A percentile compares a stretch with the other conserved stretches of the same genome.
These are phyloP conservation scores for Agrochola lota DNA, from an alignment of 2,888 invertebrate species.

Conservation along the genomic window DNA sequence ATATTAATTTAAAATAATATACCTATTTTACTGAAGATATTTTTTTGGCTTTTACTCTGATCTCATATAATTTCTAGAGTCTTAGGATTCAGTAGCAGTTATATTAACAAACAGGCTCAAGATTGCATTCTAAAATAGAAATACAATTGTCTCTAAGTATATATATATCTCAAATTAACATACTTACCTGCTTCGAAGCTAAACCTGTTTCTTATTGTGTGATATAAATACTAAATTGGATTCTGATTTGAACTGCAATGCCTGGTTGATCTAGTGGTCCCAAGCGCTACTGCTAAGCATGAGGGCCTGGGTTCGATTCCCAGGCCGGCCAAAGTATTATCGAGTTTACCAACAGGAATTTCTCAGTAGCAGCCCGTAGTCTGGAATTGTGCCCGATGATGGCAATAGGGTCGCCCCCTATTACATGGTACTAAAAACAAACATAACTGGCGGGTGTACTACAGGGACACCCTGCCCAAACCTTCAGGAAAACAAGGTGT, in stretches of 20 bases:
- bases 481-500: too few species aligned
- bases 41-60: too few species aligned
- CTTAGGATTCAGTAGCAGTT: neutral
- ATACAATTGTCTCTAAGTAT: conserved; percentile 25
- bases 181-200: conserved; percentile 27
- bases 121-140: conserved; percentile 22
- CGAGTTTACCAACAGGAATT: too few species aligned
- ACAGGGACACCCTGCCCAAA: neutral
- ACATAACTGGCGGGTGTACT: neutral
- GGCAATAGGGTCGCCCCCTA: too few species aligned
- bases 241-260: conserved; percentile 2
- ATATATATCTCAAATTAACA: conserved; percentile 37
- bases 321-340: too few species aligned
- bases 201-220: conserved; percentile 48
- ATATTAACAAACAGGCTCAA: conserved; percentile 4
- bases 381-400: too few species aligned
- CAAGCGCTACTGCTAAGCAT: too few species aligned
- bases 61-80: neutral
- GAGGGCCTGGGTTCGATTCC: too few species aligned
- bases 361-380: too few species aligned
- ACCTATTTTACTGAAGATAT: neutral
- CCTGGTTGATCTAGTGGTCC: neutral
- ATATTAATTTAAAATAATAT: too few species aligned
- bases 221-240: conserved; percentile 16
- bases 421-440: too few species aligned